phyloP scores from a whole-genome alignment of 2,888 invertebrate genomes.

The Drosophila peninsularis region DNA sequence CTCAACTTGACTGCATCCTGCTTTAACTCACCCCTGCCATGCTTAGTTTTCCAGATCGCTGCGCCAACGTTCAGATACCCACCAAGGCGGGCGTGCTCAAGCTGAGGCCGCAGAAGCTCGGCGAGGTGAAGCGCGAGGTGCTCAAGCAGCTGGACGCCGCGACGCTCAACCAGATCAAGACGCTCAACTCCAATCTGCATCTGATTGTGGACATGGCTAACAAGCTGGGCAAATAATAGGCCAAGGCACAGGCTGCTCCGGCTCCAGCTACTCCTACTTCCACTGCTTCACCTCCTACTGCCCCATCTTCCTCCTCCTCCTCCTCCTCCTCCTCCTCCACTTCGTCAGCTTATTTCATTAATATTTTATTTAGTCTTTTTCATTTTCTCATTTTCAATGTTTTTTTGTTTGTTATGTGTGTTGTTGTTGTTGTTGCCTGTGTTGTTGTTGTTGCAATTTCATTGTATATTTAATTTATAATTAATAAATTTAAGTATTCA shows the following conservation, averaged over 20 bases:
- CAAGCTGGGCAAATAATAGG: slow-evolving; percentile 34
- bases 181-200: slow-evolving; percentile 80
- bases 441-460: slow-evolving; percentile 59
- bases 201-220: slow-evolving; percentile 79
- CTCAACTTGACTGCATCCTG: background rate
- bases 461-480: slow-evolving; percentile 69
- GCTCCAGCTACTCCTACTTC: background rate
- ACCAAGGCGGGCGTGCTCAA: slow-evolving; percentile 81
- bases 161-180: slow-evolving; percentile 80
- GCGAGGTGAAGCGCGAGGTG: slow-evolving; percentile 72
- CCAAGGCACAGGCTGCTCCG: background rate
- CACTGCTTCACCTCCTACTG: background rate
- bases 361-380: slow-evolving; percentile 77
- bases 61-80: slow-evolving; percentile 82
- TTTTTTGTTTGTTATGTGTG: slow-evolving; percentile 32
- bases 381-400: slow-evolving; percentile 73
- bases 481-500: slow-evolving; percentile 72
- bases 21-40: background rate
- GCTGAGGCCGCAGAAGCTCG: slow-evolving; percentile 76
- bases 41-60: slow-evolving; percentile 70
- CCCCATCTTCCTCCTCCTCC: too few species aligned
- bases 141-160: slow-evolving; percentile 74
- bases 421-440: slow-evolving; percentile 35
- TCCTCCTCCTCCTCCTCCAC: background rate
- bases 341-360: slow-evolving; percentile 50